A percentile compares a stretch with the other conserved stretches of the same genome.
phyloP scores from a whole-genome alignment of 2,888 invertebrate species.

The Chloroclysta siterata region DNA sequence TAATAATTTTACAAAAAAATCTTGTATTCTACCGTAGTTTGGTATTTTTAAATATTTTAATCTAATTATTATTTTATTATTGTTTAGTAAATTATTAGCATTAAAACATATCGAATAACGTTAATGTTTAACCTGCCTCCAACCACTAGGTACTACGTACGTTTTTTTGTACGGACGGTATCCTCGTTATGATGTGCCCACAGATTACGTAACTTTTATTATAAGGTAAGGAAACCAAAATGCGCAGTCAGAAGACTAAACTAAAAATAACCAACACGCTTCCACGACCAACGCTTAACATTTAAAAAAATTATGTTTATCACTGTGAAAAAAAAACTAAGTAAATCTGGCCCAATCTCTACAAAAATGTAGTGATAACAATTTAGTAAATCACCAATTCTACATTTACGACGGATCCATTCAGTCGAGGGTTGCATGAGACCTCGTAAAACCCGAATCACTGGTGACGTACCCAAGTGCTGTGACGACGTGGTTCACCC shows the following conservation, averaged over 20 bases:
- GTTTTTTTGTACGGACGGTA: no score
- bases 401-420: constrained; percentile 71
- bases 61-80: no score
- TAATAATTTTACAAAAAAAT: no score
- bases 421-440: constrained; percentile 61
- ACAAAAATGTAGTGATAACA: constrained; percentile 47
- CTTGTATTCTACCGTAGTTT: no score
- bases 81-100: no score
- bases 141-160: no score
- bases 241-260: background rate
- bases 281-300: background rate
- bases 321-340: constrained; percentile 16
- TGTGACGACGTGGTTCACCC: constrained; percentile 58
- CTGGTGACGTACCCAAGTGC: constrained; percentile 62
- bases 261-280: constrained; percentile 8
- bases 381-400: constrained; percentile 59
- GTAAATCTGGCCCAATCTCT: constrained; percentile 32
- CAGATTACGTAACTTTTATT: no score
- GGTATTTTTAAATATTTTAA: no score
- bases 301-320: background rate
- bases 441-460: constrained; percentile 64
- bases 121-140: no score
- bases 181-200: no score
- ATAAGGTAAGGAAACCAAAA: no score
- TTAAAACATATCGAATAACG: no score